A percentile compares a stretch with the other conserved stretches of the same genome.
phyloP scores from a whole-genome alignment of 92 coral and sea anemone genomes.

The Pocillopora grandis region DNA sequence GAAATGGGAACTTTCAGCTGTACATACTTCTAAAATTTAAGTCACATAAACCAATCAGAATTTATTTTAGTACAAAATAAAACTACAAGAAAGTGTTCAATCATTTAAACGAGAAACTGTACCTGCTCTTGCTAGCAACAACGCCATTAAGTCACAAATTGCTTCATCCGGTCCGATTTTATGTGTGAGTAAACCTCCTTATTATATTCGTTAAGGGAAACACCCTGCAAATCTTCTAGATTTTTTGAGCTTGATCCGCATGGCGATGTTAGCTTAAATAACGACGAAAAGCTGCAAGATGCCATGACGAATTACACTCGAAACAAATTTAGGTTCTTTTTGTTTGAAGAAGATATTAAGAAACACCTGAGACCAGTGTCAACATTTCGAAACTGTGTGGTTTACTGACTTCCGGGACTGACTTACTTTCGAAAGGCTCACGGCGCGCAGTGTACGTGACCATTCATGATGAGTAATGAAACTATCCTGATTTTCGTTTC shows the following conservation, averaged over 20 bases:
- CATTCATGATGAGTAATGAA: too few relatives aligned
- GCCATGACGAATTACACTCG: background rate
- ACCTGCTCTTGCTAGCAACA: constrained; percentile 50
- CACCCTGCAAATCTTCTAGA: constrained; percentile 25
- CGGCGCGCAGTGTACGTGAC: too few relatives aligned
- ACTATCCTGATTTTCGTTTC: too few relatives aligned
- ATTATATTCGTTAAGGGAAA: constrained; percentile 24
- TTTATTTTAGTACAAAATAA: background rate
- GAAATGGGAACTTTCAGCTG: constrained; percentile 1
- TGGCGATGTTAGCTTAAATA: too few relatives aligned
- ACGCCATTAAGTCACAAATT: background rate
- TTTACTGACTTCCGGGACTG: too few relatives aligned
- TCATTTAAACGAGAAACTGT: background rate
- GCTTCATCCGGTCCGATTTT: constrained; percentile 2
- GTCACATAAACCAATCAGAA: background rate
- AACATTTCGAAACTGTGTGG: too few relatives aligned
- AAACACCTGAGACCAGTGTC: too few relatives aligned
- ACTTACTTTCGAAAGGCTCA: too few relatives aligned
- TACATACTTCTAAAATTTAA: constrained; percentile 41
- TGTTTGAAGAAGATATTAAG: too few relatives aligned
- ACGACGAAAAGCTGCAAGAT: background rate
- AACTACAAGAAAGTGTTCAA: background rate
- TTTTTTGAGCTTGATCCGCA: constrained; percentile 23
- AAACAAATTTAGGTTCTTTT: too few relatives aligned
- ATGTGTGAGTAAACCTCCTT: constrained; percentile 10